Conservation (phyloP, 2,797 vertebrate species). For the Spondyliosoma cantharus region DNA sequence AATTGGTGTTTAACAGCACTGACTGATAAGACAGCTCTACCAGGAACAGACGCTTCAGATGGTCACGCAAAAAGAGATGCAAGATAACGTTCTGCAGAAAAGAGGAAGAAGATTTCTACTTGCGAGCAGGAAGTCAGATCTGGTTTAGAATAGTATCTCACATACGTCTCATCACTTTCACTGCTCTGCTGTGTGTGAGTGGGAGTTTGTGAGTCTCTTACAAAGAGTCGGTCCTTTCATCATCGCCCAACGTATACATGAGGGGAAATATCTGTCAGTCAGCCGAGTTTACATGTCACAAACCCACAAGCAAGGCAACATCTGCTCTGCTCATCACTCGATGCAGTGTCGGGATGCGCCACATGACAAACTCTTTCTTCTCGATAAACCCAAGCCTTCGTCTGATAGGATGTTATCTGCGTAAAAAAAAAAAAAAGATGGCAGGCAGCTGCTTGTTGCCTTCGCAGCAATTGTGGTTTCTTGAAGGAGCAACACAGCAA, state of each 20-base stretch:
- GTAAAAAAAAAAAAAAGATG: not conserved
- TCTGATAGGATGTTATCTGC: conserved; percentile 44
- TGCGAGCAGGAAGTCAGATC: conserved; percentile 61
- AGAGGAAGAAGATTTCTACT: conserved; percentile 51
- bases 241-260: conserved; percentile 34
- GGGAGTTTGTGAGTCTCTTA: not conserved
- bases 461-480: conserved; percentile 43
- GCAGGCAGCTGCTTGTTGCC: conserved; percentile 29
- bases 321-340: conserved; percentile 31
- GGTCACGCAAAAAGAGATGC: not conserved
- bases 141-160: conserved; percentile 8
- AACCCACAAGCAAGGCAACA: conserved; percentile 45
- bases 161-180: not conserved
- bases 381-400: conserved; percentile 40
- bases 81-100: conserved; percentile 45
- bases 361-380: conserved; percentile 48
- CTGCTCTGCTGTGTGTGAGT: conserved; percentile 13
- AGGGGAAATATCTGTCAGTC: conserved; percentile 49
- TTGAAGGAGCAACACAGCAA: conserved; percentile 10
- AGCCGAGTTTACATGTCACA: conserved; percentile 52
- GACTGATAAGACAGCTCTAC: not conserved
- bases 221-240: conserved; percentile 42
- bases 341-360: conserved; percentile 23
- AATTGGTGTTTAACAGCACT: not conserved
- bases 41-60: not conserved